phyloP scores from a whole-genome alignment of 2,113 vertebrate genomes.

The Notiomystis cincta region DNA sequence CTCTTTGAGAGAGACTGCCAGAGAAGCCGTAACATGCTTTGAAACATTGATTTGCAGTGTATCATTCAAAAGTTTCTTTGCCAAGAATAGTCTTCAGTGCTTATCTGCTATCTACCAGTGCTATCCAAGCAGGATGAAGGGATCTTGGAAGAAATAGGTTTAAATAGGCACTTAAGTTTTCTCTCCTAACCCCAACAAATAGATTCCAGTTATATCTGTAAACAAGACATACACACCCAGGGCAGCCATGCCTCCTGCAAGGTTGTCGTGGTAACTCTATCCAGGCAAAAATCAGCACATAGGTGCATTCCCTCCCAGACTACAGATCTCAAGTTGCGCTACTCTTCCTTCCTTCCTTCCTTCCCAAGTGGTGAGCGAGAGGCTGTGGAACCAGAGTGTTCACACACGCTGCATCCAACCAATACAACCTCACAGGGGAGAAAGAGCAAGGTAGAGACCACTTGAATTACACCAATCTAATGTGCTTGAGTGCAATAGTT shows the following conservation, averaged over 20 bases:
- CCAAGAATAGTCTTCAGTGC: background rate
- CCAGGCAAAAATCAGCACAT: background rate
- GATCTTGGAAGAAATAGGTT: background rate
- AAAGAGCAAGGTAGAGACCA: background rate
- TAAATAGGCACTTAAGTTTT: background rate
- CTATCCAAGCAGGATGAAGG: background rate
- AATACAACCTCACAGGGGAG: background rate
- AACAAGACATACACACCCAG: background rate
- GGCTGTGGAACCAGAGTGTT: background rate
- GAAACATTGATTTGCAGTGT: background rate
- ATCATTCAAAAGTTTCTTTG: background rate
- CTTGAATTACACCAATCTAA: background rate
- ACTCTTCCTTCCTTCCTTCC: background rate
- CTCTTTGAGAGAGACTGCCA: background rate
- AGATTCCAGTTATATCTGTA: background rate
- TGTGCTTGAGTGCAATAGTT: background rate
- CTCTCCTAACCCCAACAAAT: background rate
- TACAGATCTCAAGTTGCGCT: background rate
- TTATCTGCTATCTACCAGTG: background rate
- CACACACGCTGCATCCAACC: background rate
- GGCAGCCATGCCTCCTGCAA: background rate
- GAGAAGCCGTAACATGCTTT: background rate
- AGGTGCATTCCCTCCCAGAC: background rate
- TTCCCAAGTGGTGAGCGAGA: background rate
- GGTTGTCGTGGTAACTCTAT: background rate